phyloP scores from a whole-genome alignment of 2,113 vertebrate species.

The Willisornis vidua region DNA sequence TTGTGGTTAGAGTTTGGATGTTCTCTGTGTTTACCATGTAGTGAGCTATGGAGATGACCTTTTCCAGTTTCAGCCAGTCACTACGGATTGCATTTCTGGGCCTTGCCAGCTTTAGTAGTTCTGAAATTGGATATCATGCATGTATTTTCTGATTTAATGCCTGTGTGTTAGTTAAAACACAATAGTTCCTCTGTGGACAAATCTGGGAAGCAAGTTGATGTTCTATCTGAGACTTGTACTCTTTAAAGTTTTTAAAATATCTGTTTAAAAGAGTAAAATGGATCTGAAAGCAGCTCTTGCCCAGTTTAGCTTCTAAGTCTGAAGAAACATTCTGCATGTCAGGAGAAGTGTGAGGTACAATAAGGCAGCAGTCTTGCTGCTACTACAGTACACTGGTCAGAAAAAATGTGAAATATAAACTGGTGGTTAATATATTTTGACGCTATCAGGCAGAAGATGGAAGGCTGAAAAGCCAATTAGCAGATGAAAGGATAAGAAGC shows the following conservation, averaged over 20 bases:
- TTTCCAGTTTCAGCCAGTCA: conserved; percentile 44
- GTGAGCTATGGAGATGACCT: conserved; percentile 59
- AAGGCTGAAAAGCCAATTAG: conserved; percentile 40
- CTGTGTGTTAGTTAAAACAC: neutral
- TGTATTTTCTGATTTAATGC: conserved; percentile 27
- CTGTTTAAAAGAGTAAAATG: neutral
- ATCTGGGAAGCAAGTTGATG: neutral
- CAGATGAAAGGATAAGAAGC: conserved; percentile 31
- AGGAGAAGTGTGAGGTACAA: neutral
- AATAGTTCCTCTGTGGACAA: neutral
- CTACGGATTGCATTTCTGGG: conserved; percentile 50
- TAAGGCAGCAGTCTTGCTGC: neutral
- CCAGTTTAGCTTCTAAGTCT: neutral
- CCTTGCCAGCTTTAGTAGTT: conserved; percentile 37
- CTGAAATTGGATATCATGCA: conserved; percentile 39
- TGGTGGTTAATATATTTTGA: neutral
- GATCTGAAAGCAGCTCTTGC: neutral
- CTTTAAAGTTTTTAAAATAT: neutral
- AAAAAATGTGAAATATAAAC: neutral
- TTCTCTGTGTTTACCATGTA: conserved; percentile 43
- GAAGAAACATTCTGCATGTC: neutral
- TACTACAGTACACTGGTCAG: neutral
- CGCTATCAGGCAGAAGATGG: neutral
- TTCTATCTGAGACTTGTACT: neutral
- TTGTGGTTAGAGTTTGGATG: conserved; percentile 45